Conservation (phyloP, 2,797 vertebrate genomes). For the Muscicapa comitata region DNA sequence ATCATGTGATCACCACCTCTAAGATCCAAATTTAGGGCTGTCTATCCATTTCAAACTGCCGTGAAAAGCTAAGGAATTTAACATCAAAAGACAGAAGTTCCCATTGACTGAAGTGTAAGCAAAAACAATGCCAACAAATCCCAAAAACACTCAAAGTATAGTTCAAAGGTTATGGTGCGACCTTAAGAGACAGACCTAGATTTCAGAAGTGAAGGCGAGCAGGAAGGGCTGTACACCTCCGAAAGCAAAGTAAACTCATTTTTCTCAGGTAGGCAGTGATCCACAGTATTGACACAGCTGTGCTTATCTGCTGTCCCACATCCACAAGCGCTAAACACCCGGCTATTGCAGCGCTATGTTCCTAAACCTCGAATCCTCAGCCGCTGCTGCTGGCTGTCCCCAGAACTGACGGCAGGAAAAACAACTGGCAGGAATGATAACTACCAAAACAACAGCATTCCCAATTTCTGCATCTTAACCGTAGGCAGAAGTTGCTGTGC, state of each 20-base stretch:
- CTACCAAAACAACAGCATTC: background rate
- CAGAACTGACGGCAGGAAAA: rapidly evolving
- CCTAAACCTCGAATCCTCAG: background rate
- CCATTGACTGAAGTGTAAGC: background rate
- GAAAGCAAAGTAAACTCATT: background rate
- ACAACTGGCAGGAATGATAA: background rate
- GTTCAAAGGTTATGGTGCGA: background rate
- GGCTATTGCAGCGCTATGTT: rapidly evolving
- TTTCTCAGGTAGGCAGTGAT: background rate
- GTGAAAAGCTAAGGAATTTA: background rate
- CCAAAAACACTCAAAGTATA: rapidly evolving
- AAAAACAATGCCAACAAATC: background rate
- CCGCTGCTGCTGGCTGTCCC: background rate
- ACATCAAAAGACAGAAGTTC: background rate
- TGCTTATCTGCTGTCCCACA: background rate
- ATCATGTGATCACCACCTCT: rapidly evolving
- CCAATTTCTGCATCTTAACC: background rate
- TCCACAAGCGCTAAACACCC: rapidly evolving
- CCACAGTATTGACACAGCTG: background rate
- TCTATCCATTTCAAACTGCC: background rate
- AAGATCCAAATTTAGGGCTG: background rate
- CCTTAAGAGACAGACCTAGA: background rate
- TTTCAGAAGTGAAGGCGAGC: background rate
- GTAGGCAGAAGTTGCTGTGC: rapidly evolving
- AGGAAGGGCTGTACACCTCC: background rate